Evolutionary conservation across 2,113 vertebrate species (phyloP).

Genomic region (Octodon degus): DNA sequence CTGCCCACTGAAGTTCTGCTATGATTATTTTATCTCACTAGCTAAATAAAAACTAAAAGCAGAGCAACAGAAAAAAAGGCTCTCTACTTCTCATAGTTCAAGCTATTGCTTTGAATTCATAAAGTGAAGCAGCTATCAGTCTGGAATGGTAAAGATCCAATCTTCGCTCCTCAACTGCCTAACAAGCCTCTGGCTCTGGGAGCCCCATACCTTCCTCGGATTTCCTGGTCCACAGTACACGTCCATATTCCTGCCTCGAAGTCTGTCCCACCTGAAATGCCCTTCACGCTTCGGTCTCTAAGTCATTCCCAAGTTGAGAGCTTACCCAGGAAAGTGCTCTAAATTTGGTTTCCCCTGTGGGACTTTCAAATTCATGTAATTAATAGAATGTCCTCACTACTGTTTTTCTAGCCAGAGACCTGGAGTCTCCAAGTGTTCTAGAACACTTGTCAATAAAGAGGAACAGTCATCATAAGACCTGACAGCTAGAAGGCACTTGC

Average conservation of each 20-base stretch:
- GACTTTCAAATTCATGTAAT: not conserved
- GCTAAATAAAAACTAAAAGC: not conserved
- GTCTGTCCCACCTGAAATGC: not conserved
- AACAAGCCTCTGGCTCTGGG: not conserved
- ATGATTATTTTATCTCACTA: not conserved
- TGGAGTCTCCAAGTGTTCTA: conserved; percentile 40
- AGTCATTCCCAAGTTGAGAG: not conserved
- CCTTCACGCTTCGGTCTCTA: not conserved
- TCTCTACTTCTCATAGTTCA: not conserved
- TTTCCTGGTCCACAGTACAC: not conserved
- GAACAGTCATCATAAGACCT: not conserved
- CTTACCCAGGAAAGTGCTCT: not conserved
- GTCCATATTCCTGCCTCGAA: not conserved
- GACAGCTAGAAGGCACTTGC: not conserved
- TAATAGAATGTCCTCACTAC: not conserved
- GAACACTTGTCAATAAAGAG: conserved; percentile 12
- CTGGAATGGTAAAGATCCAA: not conserved
- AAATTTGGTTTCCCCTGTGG: not conserved
- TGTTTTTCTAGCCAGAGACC: not conserved
- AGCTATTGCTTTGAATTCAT: not conserved
- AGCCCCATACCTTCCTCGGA: not conserved
- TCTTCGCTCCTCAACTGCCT: not conserved
- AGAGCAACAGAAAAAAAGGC: not conserved
- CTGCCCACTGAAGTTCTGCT: not conserved
- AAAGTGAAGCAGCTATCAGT: not conserved